Conservation (phyloP, 2,797 vertebrate species). For the Acestrorhynchus altus region DNA sequence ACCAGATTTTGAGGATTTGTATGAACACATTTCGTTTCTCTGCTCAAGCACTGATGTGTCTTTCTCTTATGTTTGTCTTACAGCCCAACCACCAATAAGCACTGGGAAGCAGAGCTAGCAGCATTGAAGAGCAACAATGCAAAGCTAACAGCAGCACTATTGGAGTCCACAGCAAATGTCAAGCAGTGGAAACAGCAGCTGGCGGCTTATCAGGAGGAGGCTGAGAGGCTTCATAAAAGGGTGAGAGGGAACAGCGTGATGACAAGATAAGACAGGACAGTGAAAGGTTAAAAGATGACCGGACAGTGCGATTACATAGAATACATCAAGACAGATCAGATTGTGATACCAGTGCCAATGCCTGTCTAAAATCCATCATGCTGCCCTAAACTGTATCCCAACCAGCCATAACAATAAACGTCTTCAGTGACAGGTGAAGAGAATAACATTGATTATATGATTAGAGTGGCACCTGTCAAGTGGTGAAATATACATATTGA, state of each 20-base stretch:
- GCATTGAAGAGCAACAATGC: conserved; percentile 98
- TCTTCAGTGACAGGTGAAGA: too few relatives aligned
- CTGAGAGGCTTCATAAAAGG: conserved; percentile 96
- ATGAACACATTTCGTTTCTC: too few relatives aligned
- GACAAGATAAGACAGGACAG: background rate
- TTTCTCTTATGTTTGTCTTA: conserved; percentile 59
- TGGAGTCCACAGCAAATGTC: conserved; percentile 98
- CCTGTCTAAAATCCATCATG: background rate
- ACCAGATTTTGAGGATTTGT: background rate
- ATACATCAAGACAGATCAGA: background rate
- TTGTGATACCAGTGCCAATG: background rate
- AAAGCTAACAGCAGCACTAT: conserved; percentile 94
- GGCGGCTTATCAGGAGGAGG: conserved; percentile 97
- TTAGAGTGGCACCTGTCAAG: too few relatives aligned
- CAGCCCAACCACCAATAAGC: conserved; percentile 96
- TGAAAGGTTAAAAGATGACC: background rate
- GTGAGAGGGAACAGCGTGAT: conserved; percentile 71
- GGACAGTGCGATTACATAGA: background rate
- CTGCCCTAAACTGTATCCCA: too few relatives aligned
- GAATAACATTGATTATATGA: too few relatives aligned
- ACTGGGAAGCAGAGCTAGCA: conserved; percentile 97
- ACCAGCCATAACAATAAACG: too few relatives aligned
- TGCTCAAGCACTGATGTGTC: background rate
- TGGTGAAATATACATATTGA: too few relatives aligned
- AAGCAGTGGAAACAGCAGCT: conserved; percentile 99